Conservation (phyloP, 2,113 vertebrate genomes). For the Crotophaga sulcirostris region DNA sequence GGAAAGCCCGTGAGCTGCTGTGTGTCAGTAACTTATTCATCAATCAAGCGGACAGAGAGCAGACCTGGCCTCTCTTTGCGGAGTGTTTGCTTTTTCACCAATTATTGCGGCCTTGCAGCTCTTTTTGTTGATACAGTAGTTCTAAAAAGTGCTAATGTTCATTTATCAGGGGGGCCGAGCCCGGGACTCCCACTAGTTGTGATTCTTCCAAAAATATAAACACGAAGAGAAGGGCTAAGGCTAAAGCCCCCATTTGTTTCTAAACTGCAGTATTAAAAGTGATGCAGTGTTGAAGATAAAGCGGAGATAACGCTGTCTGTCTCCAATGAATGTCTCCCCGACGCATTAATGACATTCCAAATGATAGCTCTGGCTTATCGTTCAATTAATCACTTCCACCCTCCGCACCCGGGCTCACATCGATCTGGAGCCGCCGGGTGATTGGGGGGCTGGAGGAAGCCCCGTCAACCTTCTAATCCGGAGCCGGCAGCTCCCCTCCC, state of each 20-base stretch:
- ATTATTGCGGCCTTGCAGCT: constrained; percentile 87
- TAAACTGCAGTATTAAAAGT: constrained; percentile 87
- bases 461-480: neutral
- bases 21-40: constrained; percentile 71
- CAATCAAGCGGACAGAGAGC: constrained; percentile 86
- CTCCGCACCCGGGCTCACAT: constrained; percentile 53
- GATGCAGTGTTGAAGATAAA: constrained; percentile 92
- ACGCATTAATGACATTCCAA: constrained; percentile 92
- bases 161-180: constrained; percentile 92
- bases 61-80: constrained; percentile 77
- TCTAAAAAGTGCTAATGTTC: constrained; percentile 90
- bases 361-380: constrained; percentile 82
- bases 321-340: constrained; percentile 89
- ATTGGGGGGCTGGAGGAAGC: neutral
- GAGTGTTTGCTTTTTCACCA: constrained; percentile 93
- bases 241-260: constrained; percentile 92
- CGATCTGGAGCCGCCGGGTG: constrained; percentile 42
- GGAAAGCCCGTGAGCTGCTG: constrained; percentile 57
- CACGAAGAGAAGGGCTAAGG: constrained; percentile 84
- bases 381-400: constrained; percentile 83
- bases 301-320: constrained; percentile 97
- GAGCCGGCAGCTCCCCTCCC: neutral
- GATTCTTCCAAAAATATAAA: constrained; percentile 97
- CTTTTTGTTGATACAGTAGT: constrained; percentile 90
- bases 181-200: constrained; percentile 84